Evolutionary conservation across 2,797 vertebrate genomes (phyloP).

Genomic region (Characodon lateralis): DNA sequence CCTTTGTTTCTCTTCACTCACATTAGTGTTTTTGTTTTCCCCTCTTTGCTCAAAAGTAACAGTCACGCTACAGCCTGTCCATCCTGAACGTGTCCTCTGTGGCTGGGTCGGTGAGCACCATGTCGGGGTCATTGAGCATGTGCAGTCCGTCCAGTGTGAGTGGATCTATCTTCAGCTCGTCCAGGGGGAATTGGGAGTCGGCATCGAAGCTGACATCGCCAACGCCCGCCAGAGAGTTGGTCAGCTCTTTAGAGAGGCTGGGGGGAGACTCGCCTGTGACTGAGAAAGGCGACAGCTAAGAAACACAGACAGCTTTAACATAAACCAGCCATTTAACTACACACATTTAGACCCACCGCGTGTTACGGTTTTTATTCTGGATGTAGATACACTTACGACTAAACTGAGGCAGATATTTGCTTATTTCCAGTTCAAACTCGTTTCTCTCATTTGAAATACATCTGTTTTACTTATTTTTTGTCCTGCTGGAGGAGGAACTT

Average conservation of each 20-base stretch:
- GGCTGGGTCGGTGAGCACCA: conserved; percentile 95
- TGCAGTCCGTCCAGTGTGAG: conserved; percentile 97
- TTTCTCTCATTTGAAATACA: too few relatives aligned
- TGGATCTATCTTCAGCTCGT: conserved; percentile 98
- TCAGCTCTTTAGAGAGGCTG: conserved; percentile 98
- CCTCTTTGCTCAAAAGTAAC: conserved; percentile 31
- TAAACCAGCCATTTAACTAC: neutral
- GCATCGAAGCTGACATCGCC: conserved; percentile 95
- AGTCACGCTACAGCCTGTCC: conserved; percentile 90
- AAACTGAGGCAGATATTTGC: neutral
- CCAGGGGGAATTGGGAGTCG: conserved; percentile 97
- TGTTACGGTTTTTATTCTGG: too few relatives aligned
- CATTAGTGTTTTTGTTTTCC: conserved; percentile 42
- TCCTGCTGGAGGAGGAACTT: too few relatives aligned
- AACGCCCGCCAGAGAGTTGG: conserved; percentile 90
- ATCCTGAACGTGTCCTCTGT: conserved; percentile 99
- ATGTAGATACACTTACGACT: neutral
- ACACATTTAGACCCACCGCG: neutral
- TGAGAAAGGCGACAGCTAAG: conserved; percentile 52
- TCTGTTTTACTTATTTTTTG: too few relatives aligned
- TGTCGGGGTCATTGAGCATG: conserved; percentile 98
- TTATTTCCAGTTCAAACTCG: too few relatives aligned
- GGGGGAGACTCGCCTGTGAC: conserved; percentile 94
- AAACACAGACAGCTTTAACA: conserved; percentile 6
- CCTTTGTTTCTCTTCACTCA: conserved; percentile 67